Evolutionary conservation across 2,888 invertebrate genomes (phyloP).

Genomic region (Thalpophila matura): DNA sequence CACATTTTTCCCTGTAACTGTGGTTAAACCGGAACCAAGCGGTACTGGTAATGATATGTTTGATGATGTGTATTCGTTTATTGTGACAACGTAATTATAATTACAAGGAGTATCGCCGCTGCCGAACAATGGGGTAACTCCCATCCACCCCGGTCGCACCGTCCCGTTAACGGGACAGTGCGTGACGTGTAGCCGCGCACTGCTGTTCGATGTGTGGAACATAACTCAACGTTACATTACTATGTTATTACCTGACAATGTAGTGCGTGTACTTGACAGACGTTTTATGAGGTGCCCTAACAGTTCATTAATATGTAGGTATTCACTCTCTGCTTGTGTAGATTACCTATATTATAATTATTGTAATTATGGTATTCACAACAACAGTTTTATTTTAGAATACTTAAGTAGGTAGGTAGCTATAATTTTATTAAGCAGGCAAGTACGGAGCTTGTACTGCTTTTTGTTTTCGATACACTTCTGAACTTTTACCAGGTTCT

Average conservation of each 20-base stretch:
- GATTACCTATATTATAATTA: no score
- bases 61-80: slow-evolving; percentile 14
- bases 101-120: neutral
- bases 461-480: no score
- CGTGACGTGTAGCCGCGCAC: neutral
- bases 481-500: neutral
- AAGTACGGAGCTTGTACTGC: no score
- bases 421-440: no score
- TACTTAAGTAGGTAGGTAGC: no score
- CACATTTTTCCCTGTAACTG: neutral
- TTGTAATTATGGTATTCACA: no score
- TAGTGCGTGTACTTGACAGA: neutral
- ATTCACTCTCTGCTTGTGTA: neutral
- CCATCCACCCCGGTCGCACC: no score
- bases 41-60: slow-evolving; percentile 4
- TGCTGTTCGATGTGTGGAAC: neutral
- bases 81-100: slow-evolving; percentile 33
- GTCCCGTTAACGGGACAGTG: neutral
- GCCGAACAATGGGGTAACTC: no score
- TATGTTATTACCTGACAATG: neutral
- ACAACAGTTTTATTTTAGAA: no score
- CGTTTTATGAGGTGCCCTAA: neutral
- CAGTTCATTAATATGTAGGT: neutral
- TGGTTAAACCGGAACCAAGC: neutral
- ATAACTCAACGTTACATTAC: neutral